phyloP scores from a whole-genome alignment of 2,113 vertebrate genomes.

The Aplodontia rufa region DNA sequence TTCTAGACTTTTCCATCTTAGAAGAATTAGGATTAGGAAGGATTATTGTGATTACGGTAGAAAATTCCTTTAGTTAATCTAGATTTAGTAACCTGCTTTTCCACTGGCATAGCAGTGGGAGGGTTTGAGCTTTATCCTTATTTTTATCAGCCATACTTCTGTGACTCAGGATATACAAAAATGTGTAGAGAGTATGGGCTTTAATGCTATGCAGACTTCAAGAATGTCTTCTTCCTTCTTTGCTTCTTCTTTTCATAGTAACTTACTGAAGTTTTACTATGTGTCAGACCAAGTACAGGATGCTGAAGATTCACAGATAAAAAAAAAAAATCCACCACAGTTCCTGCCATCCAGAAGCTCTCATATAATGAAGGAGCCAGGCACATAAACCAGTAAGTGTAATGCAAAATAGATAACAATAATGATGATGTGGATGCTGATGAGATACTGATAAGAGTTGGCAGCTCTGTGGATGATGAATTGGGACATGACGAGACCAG shows the following conservation, averaged over 20 bases:
- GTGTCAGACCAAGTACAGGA: constrained; percentile 3
- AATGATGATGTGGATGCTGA: constrained; percentile 37
- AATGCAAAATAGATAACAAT: constrained; percentile 27
- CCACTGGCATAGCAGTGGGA: background rate
- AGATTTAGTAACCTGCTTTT: constrained; percentile 35
- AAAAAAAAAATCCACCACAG: background rate
- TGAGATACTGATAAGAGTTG: background rate
- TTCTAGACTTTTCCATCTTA: constrained; percentile 54
- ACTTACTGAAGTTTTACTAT: constrained; percentile 25
- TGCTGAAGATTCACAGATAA: constrained; percentile 15
- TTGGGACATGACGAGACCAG: background rate
- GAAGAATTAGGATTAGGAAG: constrained; percentile 57
- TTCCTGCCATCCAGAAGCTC: constrained; percentile 9
- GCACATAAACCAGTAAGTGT: background rate
- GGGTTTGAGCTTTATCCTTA: constrained; percentile 11
- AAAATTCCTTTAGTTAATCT: constrained; percentile 47
- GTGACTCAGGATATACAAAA: background rate
- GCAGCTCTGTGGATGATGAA: background rate
- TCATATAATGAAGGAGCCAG: background rate
- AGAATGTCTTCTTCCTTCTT: constrained; percentile 8
- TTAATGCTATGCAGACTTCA: constrained; percentile 14
- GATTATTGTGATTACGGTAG: constrained; percentile 21
- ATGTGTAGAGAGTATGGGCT: background rate
- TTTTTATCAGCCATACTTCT: constrained; percentile 41
- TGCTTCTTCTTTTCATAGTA: constrained; percentile 5